These are phyloP conservation scores for Drosophila dunni DNA, from an alignment of 1,140 invertebrate genomes.

Conservation along the genomic window DNA sequence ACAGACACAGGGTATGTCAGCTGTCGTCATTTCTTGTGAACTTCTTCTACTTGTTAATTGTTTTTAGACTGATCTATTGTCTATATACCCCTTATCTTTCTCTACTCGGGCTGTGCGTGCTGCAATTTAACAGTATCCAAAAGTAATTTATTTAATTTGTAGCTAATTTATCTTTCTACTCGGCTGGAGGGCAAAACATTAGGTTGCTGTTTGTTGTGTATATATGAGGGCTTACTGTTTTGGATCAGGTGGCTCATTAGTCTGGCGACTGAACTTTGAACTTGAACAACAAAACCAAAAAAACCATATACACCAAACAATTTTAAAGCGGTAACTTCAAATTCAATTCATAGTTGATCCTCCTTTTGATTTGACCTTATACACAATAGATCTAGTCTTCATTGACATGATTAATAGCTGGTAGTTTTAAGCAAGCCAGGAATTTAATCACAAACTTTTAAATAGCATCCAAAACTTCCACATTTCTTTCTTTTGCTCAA, in stretches of 20 bases:
- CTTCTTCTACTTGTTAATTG: slow-evolving; percentile 54
- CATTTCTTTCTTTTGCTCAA: not conserved
- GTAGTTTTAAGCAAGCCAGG: slow-evolving; percentile 8
- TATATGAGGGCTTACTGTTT: slow-evolving; percentile 49
- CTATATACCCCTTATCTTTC: not conserved
- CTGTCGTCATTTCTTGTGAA: not conserved
- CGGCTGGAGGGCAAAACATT: slow-evolving; percentile 34
- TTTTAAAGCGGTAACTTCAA: slow-evolving; percentile 7
- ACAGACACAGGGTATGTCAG: not conserved
- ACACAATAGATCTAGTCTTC: slow-evolving; percentile 14
- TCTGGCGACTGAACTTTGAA: slow-evolving; percentile 55
- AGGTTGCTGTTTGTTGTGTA: slow-evolving; percentile 10
- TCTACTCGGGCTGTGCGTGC: slow-evolving; percentile 46
- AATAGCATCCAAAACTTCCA: not conserved
- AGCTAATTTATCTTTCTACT: slow-evolving; percentile 74
- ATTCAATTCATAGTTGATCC: not conserved
- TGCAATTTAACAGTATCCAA: slow-evolving; percentile 29
- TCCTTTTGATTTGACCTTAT: slow-evolving; percentile 7
- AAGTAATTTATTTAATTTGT: slow-evolving; percentile 74
- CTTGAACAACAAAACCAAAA: slow-evolving; percentile 43
- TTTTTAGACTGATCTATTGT: slow-evolving; percentile 50
- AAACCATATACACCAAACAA: not conserved
- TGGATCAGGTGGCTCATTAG: slow-evolving; percentile 55
- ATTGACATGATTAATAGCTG: slow-evolving; percentile 24
- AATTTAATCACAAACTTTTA: slow-evolving; percentile 1